phyloP scores from a whole-genome alignment of 2,797 vertebrate genomes.

The Peromyscus eremicus region DNA sequence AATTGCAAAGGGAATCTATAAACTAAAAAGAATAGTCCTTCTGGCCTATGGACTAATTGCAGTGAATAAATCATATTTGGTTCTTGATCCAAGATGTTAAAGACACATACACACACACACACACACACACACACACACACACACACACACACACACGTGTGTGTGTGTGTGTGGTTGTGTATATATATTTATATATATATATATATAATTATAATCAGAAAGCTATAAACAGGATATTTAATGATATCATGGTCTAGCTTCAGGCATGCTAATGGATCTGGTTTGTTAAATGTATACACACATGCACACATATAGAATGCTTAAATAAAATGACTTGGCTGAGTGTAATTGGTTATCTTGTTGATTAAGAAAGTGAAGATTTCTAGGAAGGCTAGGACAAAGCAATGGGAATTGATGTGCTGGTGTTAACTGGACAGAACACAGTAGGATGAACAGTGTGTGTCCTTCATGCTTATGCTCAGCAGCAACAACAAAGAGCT shows the following conservation, averaged over 20 bases:
- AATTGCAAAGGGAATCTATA: neutral
- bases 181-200: no score
- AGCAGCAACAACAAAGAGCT: neutral
- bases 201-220: neutral
- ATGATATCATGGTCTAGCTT: neutral
- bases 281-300: neutral
- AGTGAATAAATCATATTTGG: neutral
- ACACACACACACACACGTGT: no score
- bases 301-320: neutral
- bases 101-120: no score
- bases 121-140: no score
- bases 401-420: neutral
- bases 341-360: neutral
- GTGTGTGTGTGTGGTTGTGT: no score
- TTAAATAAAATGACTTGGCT: neutral
- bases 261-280: neutral
- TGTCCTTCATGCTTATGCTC: neutral
- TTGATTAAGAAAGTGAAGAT: slow-evolving; percentile 8
- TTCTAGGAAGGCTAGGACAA: neutral
- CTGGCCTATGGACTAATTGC: neutral
- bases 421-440: neutral
- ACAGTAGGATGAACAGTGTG: neutral
- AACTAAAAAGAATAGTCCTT: no score
- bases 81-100: slow-evolving; percentile 1
- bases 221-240: neutral